Evolutionary conservation across 2,113 vertebrate genomes (phyloP), one percentile per base, ranked within the genome.

Genomic region (Aythya baeri): DNA sequence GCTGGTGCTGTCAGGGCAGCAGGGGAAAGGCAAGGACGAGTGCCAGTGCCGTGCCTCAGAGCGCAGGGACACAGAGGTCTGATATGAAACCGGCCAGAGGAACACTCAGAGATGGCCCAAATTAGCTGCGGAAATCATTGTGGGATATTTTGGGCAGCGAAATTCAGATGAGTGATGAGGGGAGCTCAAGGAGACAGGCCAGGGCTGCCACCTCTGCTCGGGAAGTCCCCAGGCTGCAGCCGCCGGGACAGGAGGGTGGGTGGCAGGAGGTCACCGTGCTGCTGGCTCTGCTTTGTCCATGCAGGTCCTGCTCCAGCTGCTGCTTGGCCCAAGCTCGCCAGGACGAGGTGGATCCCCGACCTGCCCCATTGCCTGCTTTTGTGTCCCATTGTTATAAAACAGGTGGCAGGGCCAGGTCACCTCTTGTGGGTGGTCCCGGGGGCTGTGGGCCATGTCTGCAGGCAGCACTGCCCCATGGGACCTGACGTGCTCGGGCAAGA

Each of bases 81-180:
- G 68, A 57, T 59, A 34, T 14, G 9, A 66, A 71, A 25, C 31
- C 74, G 65, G 36, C 57, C n/a, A n/a, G 65, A 81, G 44, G 55
- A 44, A 50, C 11, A 11, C 75, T 85, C 29, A 27, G 54, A 91
- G 88, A 27, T 55, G 22, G 80, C 46, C 65, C 66, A 61, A 36
- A 88, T 83, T 83, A 86, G 78, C 77, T 68, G 73, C 3, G 2
- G 80, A 94, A 92, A 75, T 83, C n/a, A 49, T 22, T 91, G 86
- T 65, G 52, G 86, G 83, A 78, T 97, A 93, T 96, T 96, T 90
- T 72, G 52, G 91, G 91, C 77, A 78, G 52, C 13, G 52, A 63
- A 70, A 29, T 57, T n/a, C 52, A 38, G 65, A 81, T 95, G 88
- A 97, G 65, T 84, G 70, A 93, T 92, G 80, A 86, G 80, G 2